Evolutionary conservation across 2,888 invertebrate genomes (phyloP).

Genomic region (Machimus atricapillus): DNA sequence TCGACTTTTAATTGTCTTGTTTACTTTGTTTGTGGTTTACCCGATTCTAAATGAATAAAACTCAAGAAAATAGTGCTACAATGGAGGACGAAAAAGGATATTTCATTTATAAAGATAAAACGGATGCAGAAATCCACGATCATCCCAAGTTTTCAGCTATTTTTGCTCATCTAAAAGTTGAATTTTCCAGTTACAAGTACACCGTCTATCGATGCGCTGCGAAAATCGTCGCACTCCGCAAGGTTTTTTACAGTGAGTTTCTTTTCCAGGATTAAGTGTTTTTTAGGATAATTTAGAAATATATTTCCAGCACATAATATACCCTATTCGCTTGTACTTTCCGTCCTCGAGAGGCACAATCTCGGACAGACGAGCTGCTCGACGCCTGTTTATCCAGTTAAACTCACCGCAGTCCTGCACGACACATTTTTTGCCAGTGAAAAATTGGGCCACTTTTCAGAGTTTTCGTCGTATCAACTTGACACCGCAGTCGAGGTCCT

Average conservation of each 20-base stretch:
- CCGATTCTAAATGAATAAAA: background rate
- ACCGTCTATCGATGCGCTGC: slow-evolving; percentile 60
- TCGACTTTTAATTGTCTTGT: background rate
- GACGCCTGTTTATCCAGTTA: slow-evolving; percentile 57
- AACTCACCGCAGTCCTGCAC: slow-evolving; percentile 58
- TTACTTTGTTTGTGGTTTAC: background rate
- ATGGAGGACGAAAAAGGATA: slow-evolving; percentile 22
- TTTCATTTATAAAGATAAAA: slow-evolving; percentile 1
- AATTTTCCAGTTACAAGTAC: slow-evolving; percentile 57
- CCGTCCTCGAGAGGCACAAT: slow-evolving; percentile 58
- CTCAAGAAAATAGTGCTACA: background rate
- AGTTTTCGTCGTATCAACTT: slow-evolving; percentile 51
- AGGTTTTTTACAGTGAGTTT: slow-evolving; percentile 57
- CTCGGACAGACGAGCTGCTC: slow-evolving; percentile 53
- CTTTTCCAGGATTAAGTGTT: background rate
- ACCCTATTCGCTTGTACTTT: slow-evolving; percentile 58
- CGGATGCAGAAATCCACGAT: background rate
- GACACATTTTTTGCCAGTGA: slow-evolving; percentile 60
- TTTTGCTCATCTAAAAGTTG: slow-evolving; percentile 54
- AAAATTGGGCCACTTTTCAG: slow-evolving; percentile 51
- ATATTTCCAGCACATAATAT: slow-evolving; percentile 56
- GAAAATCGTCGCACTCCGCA: slow-evolving; percentile 57
- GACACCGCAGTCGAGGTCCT: slow-evolving; percentile 55
- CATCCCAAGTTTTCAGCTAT: slow-evolving; percentile 50
- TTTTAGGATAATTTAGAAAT: background rate